A percentile compares a stretch with the other conserved stretches of the same genome.
These are phyloP conservation scores for Nomada lathburiana DNA, from an alignment of 2,888 invertebrate species.

Conservation along the genomic window DNA sequence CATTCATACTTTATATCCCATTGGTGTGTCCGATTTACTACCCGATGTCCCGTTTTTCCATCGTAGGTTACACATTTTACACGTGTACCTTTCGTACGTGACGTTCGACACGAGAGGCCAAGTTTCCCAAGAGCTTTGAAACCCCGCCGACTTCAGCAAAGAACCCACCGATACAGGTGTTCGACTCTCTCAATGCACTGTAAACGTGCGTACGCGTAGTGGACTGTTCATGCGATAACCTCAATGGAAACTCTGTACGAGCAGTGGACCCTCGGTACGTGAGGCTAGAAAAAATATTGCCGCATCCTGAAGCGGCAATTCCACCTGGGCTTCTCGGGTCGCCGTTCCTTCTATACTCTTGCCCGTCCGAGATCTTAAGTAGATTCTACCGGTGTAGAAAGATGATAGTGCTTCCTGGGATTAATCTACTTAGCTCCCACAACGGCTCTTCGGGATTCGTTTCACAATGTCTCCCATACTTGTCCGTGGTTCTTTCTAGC, in stretches of 20 bases:
- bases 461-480: conserved; percentile 7
- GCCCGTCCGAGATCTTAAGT: conserved; percentile 55
- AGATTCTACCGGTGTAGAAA: conserved; percentile 56
- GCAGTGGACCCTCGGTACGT: not conserved
- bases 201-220: not conserved
- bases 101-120: not conserved
- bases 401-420: conserved; percentile 51
- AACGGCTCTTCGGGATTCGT: conserved; percentile 39
- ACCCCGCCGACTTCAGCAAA: not conserved
- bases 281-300: conserved; percentile 30
- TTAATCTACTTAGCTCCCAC: conserved; percentile 19
- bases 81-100: not conserved
- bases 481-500: not conserved
- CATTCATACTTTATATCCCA: not conserved
- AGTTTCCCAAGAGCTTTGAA: not conserved
- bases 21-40: not conserved
- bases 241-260: not conserved
- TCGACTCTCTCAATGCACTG: not conserved
- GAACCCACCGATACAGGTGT: conserved; percentile 1
- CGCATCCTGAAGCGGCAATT: conserved; percentile 44
- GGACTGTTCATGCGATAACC: conserved; percentile 20
- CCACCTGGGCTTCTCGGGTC: conserved; percentile 37
- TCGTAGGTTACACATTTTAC: not conserved
- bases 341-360: conserved; percentile 16
- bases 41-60: not conserved